Evolutionary conservation across 1,140 invertebrate genomes (phyloP).

Genomic region (Achroia grisella): DNA sequence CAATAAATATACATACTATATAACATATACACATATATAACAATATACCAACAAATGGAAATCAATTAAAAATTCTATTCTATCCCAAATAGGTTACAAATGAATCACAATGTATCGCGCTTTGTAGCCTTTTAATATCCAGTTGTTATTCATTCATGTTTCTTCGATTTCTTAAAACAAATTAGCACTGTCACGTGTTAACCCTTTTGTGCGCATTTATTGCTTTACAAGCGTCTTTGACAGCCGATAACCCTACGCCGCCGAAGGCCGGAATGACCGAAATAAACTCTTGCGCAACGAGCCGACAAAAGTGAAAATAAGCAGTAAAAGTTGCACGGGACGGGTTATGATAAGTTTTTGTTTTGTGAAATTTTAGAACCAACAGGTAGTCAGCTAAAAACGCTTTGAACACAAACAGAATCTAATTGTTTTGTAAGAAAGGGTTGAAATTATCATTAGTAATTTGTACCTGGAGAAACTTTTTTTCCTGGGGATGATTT

Average conservation of each 20-base stretch:
- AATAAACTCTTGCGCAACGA: conserved; percentile 37
- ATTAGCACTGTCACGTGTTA: conserved; percentile 56
- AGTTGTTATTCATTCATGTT: conserved; percentile 12
- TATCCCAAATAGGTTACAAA: too few species aligned
- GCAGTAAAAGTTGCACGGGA: conserved; percentile 39
- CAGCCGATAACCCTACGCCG: conserved; percentile 13
- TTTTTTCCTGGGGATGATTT: too few species aligned
- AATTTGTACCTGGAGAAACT: too few species aligned
- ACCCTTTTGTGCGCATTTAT: conserved; percentile 58
- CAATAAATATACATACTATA: too few species aligned
- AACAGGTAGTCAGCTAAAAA: too few species aligned
- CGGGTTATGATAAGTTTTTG: conserved; percentile 2
- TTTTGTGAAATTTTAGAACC: conserved; percentile 4
- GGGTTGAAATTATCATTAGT: too few species aligned
- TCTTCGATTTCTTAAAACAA: conserved; percentile 49
- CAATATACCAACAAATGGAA: too few species aligned
- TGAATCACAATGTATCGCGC: too few species aligned
- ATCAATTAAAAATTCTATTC: too few species aligned
- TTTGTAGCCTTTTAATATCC: too few species aligned
- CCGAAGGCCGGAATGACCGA: conserved; percentile 18
- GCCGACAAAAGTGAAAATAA: conserved; percentile 65
- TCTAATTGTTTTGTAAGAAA: neutral
- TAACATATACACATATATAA: too few species aligned
- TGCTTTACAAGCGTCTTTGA: conserved; percentile 36
- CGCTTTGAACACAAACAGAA: neutral